Evolutionary conservation across 2,113 vertebrate species (phyloP).

Genomic region (Sprattus sprattus): DNA sequence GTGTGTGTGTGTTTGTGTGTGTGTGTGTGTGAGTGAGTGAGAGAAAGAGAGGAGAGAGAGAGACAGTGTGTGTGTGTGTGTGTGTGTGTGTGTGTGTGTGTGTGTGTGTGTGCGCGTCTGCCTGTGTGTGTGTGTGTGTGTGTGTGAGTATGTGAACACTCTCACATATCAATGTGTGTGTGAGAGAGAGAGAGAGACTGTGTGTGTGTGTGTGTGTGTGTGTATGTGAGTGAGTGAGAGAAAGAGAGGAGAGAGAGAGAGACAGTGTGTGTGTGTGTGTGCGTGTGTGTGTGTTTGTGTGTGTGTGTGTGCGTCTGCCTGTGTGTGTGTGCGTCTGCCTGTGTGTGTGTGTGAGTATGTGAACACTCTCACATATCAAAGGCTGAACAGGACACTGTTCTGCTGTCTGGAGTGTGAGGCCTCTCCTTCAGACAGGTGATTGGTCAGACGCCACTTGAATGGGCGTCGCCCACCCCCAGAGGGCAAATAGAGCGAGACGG

Average conservation of each 20-base stretch:
- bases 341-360: background rate
- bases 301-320: too few relatives aligned
- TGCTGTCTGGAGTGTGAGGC: too few relatives aligned
- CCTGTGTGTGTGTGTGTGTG: conserved; percentile 20
- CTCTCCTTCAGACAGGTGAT: too few relatives aligned
- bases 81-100: conserved; percentile 13
- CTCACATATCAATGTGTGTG: background rate
- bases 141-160: background rate
- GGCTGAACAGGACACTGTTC: too few relatives aligned
- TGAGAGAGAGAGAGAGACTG: background rate
- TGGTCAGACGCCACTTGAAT: too few relatives aligned
- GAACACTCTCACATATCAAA: too few relatives aligned
- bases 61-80: conserved; percentile 22
- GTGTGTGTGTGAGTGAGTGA: background rate
- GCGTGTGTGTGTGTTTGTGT: background rate
- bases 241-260: too few relatives aligned
- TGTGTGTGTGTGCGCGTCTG: background rate
- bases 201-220: background rate
- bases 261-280: background rate
- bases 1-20: background rate
- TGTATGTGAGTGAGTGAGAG: too few relatives aligned
- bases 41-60: background rate
- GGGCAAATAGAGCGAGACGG: too few relatives aligned
- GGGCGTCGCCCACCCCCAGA: too few relatives aligned
- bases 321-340: background rate